Conservation (phyloP, 2,797 vertebrate species). For the Alca torda region DNA sequence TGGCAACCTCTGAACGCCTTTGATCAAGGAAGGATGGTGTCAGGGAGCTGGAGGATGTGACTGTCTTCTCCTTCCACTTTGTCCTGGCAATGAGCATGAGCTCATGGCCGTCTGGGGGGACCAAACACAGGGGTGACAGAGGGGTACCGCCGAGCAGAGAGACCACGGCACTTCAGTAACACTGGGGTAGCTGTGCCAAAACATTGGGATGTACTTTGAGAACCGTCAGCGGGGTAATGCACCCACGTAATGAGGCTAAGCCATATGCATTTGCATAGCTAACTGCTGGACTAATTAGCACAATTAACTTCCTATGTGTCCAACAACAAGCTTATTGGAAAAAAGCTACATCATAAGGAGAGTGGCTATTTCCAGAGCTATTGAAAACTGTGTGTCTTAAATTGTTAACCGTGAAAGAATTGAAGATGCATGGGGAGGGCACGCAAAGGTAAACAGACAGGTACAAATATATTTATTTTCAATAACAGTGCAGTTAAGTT, state of each 20-base stretch:
- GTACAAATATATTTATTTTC: not conserved
- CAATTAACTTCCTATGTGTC: not conserved
- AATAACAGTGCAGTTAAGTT: not conserved
- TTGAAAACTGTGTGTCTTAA: not conserved
- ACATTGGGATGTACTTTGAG: not conserved
- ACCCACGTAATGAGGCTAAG: not conserved
- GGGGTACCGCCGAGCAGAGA: not conserved
- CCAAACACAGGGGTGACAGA: not conserved
- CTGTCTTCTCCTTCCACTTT: not conserved
- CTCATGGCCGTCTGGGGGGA: not conserved
- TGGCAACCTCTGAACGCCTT: not conserved
- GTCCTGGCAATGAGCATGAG: not conserved
- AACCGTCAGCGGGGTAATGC: not conserved
- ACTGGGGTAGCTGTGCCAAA: not conserved
- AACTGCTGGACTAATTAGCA: not conserved
- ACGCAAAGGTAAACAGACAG: not conserved
- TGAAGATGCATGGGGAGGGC: not conserved
- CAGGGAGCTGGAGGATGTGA: not conserved
- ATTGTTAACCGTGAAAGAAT: not conserved
- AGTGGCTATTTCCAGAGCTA: not conserved
- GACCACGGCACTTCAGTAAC: not conserved
- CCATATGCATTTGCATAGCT: not conserved
- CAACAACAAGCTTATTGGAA: not conserved
- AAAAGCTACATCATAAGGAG: not conserved
- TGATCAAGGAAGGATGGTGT: not conserved